These are phyloP conservation scores for Machimus atricapillus DNA, from an alignment of 2,888 invertebrate species.

Conservation along the genomic window DNA sequence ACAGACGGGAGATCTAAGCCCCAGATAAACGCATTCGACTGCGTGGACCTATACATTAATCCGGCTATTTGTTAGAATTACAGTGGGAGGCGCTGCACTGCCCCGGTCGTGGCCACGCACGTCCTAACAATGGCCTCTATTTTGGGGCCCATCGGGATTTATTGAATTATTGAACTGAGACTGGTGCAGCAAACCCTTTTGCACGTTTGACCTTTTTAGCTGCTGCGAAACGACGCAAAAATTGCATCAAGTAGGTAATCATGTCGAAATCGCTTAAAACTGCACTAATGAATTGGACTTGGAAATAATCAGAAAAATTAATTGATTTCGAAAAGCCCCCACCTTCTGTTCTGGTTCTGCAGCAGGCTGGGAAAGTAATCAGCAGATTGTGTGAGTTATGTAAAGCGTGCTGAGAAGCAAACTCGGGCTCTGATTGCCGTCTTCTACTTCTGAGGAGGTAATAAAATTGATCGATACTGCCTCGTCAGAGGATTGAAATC, in stretches of 20 bases:
- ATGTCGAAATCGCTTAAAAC: not conserved
- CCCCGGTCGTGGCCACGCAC: not conserved
- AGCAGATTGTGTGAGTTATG: not conserved
- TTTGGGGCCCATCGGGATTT: not conserved
- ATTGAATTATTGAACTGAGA: not conserved
- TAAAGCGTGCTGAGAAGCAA: not conserved
- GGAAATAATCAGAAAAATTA: not conserved
- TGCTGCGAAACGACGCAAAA: not conserved
- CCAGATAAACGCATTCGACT: not conserved
- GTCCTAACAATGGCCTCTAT: not conserved
- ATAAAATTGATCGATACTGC: not conserved
- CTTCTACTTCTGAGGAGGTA: not conserved
- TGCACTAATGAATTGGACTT: not conserved
- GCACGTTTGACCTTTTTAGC: not conserved
- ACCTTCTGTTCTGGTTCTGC: not conserved
- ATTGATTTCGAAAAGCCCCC: not conserved
- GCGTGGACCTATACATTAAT: not conserved
- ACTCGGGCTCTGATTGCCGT: not conserved
- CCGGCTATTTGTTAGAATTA: not conserved
- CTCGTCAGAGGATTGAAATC: not conserved
- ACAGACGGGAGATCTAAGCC: not conserved
- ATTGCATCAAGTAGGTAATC: not conserved
- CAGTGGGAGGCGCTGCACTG: not conserved
- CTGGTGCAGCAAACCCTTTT: not conserved
- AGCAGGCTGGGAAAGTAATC: not conserved